Base-by-base conservation (phyloP, 2,797 vertebrate genomes). In the Enteromius afrohamiltoni region DNA sequence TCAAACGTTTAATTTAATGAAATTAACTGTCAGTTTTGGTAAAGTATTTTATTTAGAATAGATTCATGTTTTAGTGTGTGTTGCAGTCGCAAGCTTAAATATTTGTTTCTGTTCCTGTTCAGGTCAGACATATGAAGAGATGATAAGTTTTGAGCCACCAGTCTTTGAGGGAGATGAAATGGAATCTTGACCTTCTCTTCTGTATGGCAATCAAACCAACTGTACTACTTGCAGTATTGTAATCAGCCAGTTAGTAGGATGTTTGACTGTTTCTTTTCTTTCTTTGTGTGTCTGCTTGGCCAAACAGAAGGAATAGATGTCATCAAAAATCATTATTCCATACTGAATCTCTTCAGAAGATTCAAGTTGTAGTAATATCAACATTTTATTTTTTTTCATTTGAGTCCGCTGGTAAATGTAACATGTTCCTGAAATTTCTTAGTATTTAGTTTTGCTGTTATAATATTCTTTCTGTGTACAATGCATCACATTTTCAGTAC, bases 81-180 rank as follows among this genome's bases (percentile, higher is more conserved):
- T 29, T 82, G 42, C 58, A 82, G 16, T 31, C 26, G 17, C 13
- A 13, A 8, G 3, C 6, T 6, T 74, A 68, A 82, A 14, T 7
- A 21, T 85, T 86, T 19, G 4, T 85, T 85, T 67, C 49, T 65
- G 65, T 75, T 51, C 13, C 51, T 53, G 1, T 71, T 71, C 91
- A 99, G 98, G 95, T 88, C 93, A 99, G 92, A 99, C 97, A 83
- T 98, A 97, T 0, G 97, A 98, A 71, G 98, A 96, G 91, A 89
- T 99, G 65, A 88, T 96, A 86, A 97, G 95, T 91, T 99, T 99
- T 86, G 96, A 96, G 91, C 95, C 97, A 0, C 96, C 95, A 0
- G 92, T 95, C 17, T 96, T 96, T 53, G 97, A 98, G 83, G 96
- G 95, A 83, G 97, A 99, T 86, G 96, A 98, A 90, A 98, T 98